Evolutionary conservation across 2,797 vertebrate genomes (phyloP).

Genomic region (Thaleichthys pacificus): DNA sequence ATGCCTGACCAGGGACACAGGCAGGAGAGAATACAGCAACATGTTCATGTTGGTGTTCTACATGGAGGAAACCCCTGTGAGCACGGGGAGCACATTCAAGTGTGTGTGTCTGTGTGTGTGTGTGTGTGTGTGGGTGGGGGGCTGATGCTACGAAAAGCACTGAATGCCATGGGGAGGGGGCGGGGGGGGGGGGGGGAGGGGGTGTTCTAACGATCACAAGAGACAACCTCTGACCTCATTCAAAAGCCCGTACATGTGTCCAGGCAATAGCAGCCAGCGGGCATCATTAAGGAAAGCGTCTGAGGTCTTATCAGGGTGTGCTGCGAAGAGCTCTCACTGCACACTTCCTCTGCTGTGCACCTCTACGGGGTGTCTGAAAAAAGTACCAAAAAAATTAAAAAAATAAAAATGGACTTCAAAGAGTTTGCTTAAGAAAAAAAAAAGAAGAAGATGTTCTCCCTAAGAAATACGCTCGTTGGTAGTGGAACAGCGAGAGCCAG

Average conservation of each 20-base stretch:
- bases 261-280: slow-evolving; percentile 49
- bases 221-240: slow-evolving; percentile 12
- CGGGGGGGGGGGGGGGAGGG: too few relatives aligned
- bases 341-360: slow-evolving; percentile 49
- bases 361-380: slow-evolving; percentile 43
- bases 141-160: too few relatives aligned
- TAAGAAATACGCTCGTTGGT: background rate
- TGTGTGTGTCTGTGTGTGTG: too few relatives aligned
- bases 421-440: slow-evolving; percentile 19
- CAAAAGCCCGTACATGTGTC: slow-evolving; percentile 48
- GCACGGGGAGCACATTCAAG: too few relatives aligned
- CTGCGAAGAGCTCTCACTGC: slow-evolving; percentile 39
- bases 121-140: too few relatives aligned
- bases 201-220: slow-evolving; percentile 30
- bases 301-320: slow-evolving; percentile 58
- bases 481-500: slow-evolving; percentile 40
- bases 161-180: too few relatives aligned
- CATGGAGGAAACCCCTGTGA: too few relatives aligned
- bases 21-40: too few relatives aligned
- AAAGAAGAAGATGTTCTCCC: slow-evolving; percentile 13
- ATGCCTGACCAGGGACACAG: too few relatives aligned
- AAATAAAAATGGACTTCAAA: slow-evolving; percentile 64
- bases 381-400: too few relatives aligned
- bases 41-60: too few relatives aligned
- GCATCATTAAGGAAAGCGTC: slow-evolving; percentile 67